Evolutionary conservation across 2,888 invertebrate genomes (phyloP).

Genomic region (Trachelus iudaicus): DNA sequence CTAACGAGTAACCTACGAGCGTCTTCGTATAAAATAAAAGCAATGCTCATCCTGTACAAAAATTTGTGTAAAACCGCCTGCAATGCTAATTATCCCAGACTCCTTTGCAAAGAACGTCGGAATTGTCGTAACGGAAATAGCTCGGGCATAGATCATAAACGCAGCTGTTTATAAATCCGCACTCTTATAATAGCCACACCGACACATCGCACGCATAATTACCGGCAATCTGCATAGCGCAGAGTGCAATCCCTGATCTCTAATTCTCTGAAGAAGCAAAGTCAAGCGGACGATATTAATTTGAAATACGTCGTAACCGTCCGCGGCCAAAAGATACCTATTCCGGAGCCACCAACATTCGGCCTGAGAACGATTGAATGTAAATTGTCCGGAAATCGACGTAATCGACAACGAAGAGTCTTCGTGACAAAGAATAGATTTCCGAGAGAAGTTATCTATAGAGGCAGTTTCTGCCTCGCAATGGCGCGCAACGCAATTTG

Average conservation of each 20-base stretch:
- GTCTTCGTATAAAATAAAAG: no score
- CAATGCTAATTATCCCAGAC: background rate
- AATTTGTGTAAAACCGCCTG: no score
- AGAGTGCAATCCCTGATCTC: background rate
- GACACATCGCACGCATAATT: background rate
- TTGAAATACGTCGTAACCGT: background rate
- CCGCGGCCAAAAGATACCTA: background rate
- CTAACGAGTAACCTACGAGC: background rate
- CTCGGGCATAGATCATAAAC: slow-evolving; percentile 51
- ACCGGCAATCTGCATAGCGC: background rate
- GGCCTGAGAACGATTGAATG: background rate
- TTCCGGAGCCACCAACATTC: no score
- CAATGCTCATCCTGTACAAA: no score
- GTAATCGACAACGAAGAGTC: background rate
- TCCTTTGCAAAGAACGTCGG: slow-evolving; percentile 39
- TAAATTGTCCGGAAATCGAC: background rate
- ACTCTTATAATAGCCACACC: background rate
- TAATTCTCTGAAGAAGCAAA: background rate
- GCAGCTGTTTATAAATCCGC: slow-evolving; percentile 21
- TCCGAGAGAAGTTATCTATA: background rate
- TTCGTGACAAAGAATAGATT: background rate
- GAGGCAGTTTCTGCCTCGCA: background rate
- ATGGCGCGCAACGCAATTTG: slow-evolving; percentile 25
- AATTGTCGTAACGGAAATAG: slow-evolving; percentile 52
- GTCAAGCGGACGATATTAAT: background rate